Evolutionary conservation across 2,113 vertebrate species (phyloP).

Genomic region (Sylvilagus bachmani): DNA sequence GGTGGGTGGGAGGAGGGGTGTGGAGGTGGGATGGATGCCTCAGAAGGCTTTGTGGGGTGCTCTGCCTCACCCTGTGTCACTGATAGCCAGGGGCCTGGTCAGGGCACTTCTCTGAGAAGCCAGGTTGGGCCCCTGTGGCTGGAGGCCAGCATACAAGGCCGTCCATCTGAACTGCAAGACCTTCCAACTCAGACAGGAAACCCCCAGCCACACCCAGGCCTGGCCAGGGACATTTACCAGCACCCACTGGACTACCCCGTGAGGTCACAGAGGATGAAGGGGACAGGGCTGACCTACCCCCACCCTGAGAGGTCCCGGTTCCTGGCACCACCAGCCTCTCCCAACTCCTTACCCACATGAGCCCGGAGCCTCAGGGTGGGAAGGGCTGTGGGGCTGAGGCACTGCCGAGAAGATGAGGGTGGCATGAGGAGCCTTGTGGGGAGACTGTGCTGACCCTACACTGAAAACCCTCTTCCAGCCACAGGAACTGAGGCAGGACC

Average conservation of each 20-base stretch:
- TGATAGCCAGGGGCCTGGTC: no score
- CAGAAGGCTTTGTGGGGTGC: neutral
- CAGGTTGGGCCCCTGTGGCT: neutral
- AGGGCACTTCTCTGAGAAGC: neutral
- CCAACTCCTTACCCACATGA: neutral
- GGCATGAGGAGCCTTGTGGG: fast-evolving
- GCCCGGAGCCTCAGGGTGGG: neutral
- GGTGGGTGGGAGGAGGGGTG: neutral
- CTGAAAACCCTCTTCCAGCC: no score
- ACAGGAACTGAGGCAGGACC: neutral
- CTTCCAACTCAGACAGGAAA: neutral
- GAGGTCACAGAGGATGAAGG: neutral
- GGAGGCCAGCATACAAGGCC: neutral
- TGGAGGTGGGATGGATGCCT: neutral
- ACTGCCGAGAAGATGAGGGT: neutral
- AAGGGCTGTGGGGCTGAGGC: fast-evolving
- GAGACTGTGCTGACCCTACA: neutral
- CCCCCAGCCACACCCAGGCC: neutral
- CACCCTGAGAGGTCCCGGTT: neutral
- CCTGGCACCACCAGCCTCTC: neutral
- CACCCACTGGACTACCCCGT: no score
- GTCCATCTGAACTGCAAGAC: neutral
- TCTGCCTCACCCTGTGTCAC: no score
- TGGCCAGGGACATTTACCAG: neutral
- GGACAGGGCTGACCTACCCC: neutral